Evolutionary conservation across 1,140 invertebrate genomes (phyloP).

Genomic region (honey bee (Apis mellifera)): DNA sequence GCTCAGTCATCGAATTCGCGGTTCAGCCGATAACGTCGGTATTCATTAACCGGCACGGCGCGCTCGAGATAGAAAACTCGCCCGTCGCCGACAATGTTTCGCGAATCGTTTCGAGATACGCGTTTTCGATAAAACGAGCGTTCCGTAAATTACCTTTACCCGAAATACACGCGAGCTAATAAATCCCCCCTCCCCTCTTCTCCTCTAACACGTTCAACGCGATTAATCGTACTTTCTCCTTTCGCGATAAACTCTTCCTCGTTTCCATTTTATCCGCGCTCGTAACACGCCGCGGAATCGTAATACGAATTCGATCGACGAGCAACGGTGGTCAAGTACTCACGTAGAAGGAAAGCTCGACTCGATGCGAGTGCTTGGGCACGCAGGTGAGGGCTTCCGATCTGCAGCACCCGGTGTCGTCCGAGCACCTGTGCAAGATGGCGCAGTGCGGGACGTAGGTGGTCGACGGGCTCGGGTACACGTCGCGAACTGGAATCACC

Average conservation of each 20-base stretch:
- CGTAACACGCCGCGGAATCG: no score
- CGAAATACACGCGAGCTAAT: slow-evolving; percentile 41
- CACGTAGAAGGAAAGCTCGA: slow-evolving; percentile 88
- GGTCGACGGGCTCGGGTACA: slow-evolving; percentile 86
- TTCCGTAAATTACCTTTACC: slow-evolving; percentile 43
- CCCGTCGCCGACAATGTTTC: slow-evolving; percentile 1
- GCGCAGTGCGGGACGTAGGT: slow-evolving; percentile 88
- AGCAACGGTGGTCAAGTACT: slow-evolving; percentile 75
- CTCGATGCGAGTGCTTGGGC: slow-evolving; percentile 84
- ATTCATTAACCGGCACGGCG: slow-evolving; percentile 11
- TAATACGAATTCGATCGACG: background rate
- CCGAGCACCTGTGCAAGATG: slow-evolving; percentile 88
- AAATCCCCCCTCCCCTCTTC: slow-evolving; percentile 46
- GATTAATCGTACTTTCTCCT: slow-evolving; percentile 64
- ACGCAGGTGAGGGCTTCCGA: slow-evolving; percentile 85
- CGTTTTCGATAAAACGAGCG: slow-evolving; percentile 16
- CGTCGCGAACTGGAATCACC: slow-evolving; percentile 84
- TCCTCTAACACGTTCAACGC: slow-evolving; percentile 45
- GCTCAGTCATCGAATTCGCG: slow-evolving; percentile 34
- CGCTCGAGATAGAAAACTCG: background rate
- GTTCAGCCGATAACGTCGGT: slow-evolving; percentile 33
- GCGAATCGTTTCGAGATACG: slow-evolving; percentile 10
- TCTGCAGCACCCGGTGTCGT: slow-evolving; percentile 89
- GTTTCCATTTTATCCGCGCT: background rate
- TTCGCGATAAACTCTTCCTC: slow-evolving; percentile 50